Percentiles rank a stretch among this genome's conserved stretches.
These are phyloP conservation scores for Drosophila siamana DNA, from an alignment of 2,888 invertebrate genomes.

Conservation along the genomic window DNA sequence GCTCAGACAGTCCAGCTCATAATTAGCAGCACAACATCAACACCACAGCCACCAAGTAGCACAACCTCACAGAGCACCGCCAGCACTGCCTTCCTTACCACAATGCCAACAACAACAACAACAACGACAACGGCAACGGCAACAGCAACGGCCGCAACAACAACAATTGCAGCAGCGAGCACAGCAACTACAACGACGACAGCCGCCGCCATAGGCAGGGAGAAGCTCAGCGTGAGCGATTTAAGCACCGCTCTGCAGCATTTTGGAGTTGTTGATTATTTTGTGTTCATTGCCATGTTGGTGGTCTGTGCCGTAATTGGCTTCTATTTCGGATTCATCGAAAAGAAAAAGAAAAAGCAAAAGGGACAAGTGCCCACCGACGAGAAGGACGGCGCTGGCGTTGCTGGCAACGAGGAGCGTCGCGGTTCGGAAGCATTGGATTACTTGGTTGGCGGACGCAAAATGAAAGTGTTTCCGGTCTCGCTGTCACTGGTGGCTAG, in stretches of 20 bases:
- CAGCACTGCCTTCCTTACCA: constrained; percentile 3
- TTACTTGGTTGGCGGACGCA: constrained; percentile 92
- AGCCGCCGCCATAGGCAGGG: constrained; percentile 17
- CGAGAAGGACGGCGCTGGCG: constrained; percentile 57
- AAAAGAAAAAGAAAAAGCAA: constrained; percentile 85
- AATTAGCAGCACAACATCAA: constrained; percentile 71
- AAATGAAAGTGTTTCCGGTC: constrained; percentile 93
- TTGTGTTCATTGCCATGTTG: constrained; percentile 92
- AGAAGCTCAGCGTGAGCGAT: constrained; percentile 82
- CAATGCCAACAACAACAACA: constrained; percentile 19
- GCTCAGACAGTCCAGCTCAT: constrained; percentile 69
- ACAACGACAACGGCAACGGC: constrained; percentile 19
- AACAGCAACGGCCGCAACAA: neutral
- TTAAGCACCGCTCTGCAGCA: constrained; percentile 87
- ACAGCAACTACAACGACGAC: constrained; percentile 2
- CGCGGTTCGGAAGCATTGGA: constrained; percentile 86
- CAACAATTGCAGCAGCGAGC: constrained; percentile 17
- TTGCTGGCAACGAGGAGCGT: constrained; percentile 66
- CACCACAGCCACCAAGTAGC: constrained; percentile 33
- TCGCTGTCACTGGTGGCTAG: constrained; percentile 94
- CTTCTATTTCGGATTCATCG: constrained; percentile 92
- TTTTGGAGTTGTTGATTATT: constrained; percentile 91
- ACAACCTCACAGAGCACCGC: constrained; percentile 10
- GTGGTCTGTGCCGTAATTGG: constrained; percentile 92
- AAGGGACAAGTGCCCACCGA: constrained; percentile 43